Evolutionary conservation across 2,888 invertebrate species (phyloP), one percentile per base, ranked within the genome.

Genomic region (Vannuccia rotundouncinata): DNA sequence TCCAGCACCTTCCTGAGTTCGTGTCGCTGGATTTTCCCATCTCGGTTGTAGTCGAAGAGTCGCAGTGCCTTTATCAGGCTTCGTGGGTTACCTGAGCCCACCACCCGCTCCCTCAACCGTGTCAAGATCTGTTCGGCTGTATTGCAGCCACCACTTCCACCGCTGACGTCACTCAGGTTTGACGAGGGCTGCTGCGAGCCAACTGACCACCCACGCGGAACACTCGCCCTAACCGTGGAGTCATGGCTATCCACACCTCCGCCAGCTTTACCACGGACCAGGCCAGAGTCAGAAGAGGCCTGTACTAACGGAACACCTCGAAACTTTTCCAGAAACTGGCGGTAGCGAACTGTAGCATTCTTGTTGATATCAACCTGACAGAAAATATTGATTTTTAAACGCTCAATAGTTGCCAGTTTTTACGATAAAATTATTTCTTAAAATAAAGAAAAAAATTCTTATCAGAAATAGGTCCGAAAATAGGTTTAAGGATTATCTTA

Each of bases 1-100:
- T 87, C 87, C 77, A 87, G 82, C 13, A 87, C 86, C 79, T 86
- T 82, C 27, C 86, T 82, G 82, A 87, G 83, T 13, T 87, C 87
- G 83, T 86, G 86, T 79, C 85, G 82, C 83, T 86, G 86, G 29
- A 87, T 85, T 45, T 85, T 84, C 0, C 86, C 86, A 83, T 87
- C 87, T 79, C 85, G 83, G 83, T 87, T 87, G 83, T 86, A 87
- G 82, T 87, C 87, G 84, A 85, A 86, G 78, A 87, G 81, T 76
- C 85, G 85, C 78, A 87, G 79, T n/a, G 85, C 86, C 60, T 78
- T 78, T 10, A 78, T n/a, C 5, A 78, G 25, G 5, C 59, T 25
- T 10, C 28, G 29, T 22, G 59, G 45, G 25, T 78, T 59, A 1
- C 59, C 28, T 30, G 31, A 10, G 1, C n/a, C 31, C 74, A 29